Conservation (phyloP, 2,888 invertebrate species). For the Mycalesis mineus region DNA sequence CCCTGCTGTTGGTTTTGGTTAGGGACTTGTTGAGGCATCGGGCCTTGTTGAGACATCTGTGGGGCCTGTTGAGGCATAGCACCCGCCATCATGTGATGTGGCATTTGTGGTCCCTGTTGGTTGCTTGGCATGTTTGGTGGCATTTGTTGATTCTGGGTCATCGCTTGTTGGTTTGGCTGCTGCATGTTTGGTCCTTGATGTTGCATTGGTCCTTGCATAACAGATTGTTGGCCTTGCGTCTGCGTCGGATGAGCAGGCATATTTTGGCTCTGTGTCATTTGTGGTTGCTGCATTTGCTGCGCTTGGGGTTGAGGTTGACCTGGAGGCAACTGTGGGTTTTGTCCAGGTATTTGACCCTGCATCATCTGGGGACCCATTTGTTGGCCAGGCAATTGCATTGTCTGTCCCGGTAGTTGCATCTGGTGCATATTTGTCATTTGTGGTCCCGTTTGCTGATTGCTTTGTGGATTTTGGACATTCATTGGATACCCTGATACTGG, state of each 20-base stretch:
- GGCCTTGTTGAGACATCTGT: conserved; percentile 31
- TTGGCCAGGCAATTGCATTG: conserved; percentile 46
- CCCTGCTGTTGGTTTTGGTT: conserved; percentile 31
- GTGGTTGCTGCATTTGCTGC: conserved; percentile 40
- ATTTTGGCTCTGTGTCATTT: conserved; percentile 41
- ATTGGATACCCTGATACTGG: conserved; percentile 53
- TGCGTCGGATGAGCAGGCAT: conserved; percentile 42
- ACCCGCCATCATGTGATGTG: conserved; percentile 33
- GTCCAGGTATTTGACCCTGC: conserved; percentile 44
- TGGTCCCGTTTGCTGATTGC: conserved; percentile 42
- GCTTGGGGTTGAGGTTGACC: conserved; percentile 32
- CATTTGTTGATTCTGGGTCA: conserved; percentile 45
- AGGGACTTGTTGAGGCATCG: conserved; percentile 34
- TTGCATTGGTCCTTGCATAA: conserved; percentile 46
- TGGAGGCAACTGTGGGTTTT: conserved; percentile 42
- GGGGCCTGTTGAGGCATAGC: conserved; percentile 35
- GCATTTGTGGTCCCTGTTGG: conserved; percentile 38
- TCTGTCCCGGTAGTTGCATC: conserved; percentile 38
- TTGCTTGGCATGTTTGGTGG: conserved; percentile 45
- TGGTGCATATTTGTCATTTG: conserved; percentile 49
- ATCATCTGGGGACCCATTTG: conserved; percentile 36
- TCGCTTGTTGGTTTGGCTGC: conserved; percentile 43
- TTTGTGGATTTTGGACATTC: conserved; percentile 50
- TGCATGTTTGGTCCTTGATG: conserved; percentile 43
- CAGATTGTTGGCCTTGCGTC: conserved; percentile 44